phyloP scores from a whole-genome alignment of 2,888 invertebrate species.

The Dasypogon diadema region DNA sequence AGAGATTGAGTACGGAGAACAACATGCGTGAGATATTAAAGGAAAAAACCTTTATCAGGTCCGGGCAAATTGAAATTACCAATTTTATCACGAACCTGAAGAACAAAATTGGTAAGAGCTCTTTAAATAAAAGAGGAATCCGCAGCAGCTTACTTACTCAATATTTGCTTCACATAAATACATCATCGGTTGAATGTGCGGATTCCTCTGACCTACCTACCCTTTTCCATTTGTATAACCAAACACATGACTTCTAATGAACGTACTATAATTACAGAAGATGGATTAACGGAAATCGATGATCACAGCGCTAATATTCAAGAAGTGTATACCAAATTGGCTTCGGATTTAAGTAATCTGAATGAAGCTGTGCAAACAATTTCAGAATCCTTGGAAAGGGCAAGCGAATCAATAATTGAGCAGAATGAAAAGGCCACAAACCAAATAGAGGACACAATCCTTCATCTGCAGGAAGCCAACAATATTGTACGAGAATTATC shows the following conservation, averaged over 20 bases:
- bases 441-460: slow-evolving; percentile 70
- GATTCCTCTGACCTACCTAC: no score
- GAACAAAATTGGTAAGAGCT: slow-evolving; percentile 67
- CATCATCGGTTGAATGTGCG: no score
- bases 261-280: no score
- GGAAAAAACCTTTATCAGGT: slow-evolving; percentile 73
- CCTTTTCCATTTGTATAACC: no score
- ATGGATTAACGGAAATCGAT: slow-evolving; percentile 62
- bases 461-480: slow-evolving; percentile 71
- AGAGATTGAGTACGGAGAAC: slow-evolving; percentile 37
- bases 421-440: slow-evolving; percentile 69
- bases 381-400: slow-evolving; percentile 59
- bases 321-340: slow-evolving; percentile 71
- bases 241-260: no score
- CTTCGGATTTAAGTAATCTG: slow-evolving; percentile 71
- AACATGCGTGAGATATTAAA: slow-evolving; percentile 72
- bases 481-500: slow-evolving; percentile 67
- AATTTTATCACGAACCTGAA: slow-evolving; percentile 71
- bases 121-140: no score
- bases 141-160: no score
- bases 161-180: no score
- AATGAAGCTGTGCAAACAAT: slow-evolving; percentile 69
- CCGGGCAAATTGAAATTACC: slow-evolving; percentile 71
- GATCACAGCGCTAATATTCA: slow-evolving; percentile 69
- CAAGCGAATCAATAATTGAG: slow-evolving; percentile 23